Evolutionary conservation across 2,888 invertebrate genomes (phyloP).

Genomic region (Heliconius hortense): DNA sequence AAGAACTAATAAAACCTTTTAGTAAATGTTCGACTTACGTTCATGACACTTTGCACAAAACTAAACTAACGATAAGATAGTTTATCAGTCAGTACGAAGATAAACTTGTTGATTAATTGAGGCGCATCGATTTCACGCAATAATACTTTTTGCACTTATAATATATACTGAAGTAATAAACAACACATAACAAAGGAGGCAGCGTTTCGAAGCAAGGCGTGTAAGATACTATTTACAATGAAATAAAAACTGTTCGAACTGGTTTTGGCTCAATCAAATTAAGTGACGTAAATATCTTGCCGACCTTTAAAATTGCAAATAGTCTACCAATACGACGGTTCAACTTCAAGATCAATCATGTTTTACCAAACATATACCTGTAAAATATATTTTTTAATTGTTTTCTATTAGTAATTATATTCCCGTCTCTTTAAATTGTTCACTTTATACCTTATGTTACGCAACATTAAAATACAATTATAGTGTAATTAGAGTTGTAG

Average conservation of each 20-base stretch:
- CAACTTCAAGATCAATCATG: background rate
- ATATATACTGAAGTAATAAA: constrained; percentile 46
- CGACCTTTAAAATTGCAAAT: constrained; percentile 47
- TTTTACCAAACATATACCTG: background rate
- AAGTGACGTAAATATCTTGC: constrained; percentile 66
- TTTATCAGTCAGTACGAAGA: constrained; percentile 58
- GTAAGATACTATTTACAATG: constrained; percentile 67
- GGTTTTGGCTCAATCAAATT: constrained; percentile 67
- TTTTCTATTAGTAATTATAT: background rate
- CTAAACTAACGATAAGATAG: constrained; percentile 51
- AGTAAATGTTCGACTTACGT: constrained; percentile 24
- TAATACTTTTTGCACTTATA: constrained; percentile 37
- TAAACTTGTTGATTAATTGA: constrained; percentile 37
- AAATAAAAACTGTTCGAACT: constrained; percentile 69
- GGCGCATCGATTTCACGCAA: constrained; percentile 47
- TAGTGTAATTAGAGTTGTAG: background rate
- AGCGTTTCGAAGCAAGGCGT: constrained; percentile 54
- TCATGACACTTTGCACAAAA: constrained; percentile 51
- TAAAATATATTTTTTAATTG: background rate
- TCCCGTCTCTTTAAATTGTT: background rate
- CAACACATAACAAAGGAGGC: constrained; percentile 39
- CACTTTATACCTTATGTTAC: background rate
- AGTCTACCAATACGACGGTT: constrained; percentile 31
- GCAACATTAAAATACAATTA: background rate
- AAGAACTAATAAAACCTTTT: constrained; percentile 42